Evolutionary conservation across 2,113 vertebrate species (phyloP), one percentile per base, ranked within the genome.

Genomic region (Castor canadensis): DNA sequence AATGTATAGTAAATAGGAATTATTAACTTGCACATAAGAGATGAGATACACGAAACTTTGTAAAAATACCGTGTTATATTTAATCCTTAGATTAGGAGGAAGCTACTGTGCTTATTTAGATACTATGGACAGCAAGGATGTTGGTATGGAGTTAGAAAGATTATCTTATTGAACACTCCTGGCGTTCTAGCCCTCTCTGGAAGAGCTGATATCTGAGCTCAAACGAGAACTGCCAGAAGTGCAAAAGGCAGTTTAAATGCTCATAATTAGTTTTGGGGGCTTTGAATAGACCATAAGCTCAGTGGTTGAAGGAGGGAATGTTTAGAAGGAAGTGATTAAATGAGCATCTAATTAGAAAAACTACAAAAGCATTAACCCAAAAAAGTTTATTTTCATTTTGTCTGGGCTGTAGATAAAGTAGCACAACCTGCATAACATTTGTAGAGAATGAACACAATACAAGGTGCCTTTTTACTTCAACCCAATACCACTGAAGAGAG

Each of bases 1-100:
- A 94, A 49, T 67, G 26, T 83, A 75, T 83, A 96, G 94, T 35
- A 84, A 80, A 56, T 94, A 95, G 52, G 16, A 91, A 91, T 93
- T 91, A 85, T 52, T 95, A 71, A 60, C 26, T 38, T 19, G 24
- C 20, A 11, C 24, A 72, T 92, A 89, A 62, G 40, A 54, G 47
- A 52, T 26, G 32, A 64, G 30, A 58, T 62, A 79, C 3, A 40
- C 24, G 64, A 75, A 69, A 38, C 82, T 60, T n/a, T 83, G 84
- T 76, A 86, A 90, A 58, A 38, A 66, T 69, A 43, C 66, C 76
- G 40, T 52, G 73, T 35, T 19, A 12, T 62, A 84, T 67, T 64
- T 95, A 95, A 45, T 40, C 79, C 32, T 79, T 90, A 84, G 58
- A 60, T 93, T 93, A 95, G 40, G 54, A 90, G 83, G 82, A 94